phyloP scores from a whole-genome alignment of 2,113 vertebrate species.

The Pithys albifrons region DNA sequence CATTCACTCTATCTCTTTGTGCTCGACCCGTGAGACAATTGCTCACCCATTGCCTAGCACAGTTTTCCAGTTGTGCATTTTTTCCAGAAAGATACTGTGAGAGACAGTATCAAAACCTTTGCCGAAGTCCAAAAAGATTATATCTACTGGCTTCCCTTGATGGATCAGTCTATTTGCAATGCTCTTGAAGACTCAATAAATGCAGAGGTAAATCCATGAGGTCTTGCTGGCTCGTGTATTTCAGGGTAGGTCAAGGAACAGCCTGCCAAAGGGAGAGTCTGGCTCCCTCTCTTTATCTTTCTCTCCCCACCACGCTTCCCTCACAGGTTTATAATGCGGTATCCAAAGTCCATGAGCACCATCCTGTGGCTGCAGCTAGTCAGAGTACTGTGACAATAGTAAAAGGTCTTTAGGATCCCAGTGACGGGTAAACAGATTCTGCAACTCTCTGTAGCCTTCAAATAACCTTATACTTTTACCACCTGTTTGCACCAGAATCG shows the following conservation, averaged over 20 bases:
- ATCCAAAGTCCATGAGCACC: slow-evolving; percentile 43
- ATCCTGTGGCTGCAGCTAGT: slow-evolving; percentile 29
- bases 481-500: background rate
- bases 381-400: background rate
- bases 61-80: background rate
- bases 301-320: too few relatives aligned
- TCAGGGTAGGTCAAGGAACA: background rate
- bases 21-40: background rate
- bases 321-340: background rate
- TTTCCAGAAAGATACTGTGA: background rate
- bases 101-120: background rate
- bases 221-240: background rate
- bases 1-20: background rate
- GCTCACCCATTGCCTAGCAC: background rate
- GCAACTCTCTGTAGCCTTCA: background rate
- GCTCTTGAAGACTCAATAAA: background rate
- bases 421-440: background rate
- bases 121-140: background rate
- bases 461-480: background rate
- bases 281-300: background rate
- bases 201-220: background rate
- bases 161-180: background rate
- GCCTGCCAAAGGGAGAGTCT: background rate
- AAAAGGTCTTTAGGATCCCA: background rate
- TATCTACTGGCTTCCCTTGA: background rate